Conservation (phyloP, 2,797 vertebrate genomes). For the Podargus strigoides region DNA sequence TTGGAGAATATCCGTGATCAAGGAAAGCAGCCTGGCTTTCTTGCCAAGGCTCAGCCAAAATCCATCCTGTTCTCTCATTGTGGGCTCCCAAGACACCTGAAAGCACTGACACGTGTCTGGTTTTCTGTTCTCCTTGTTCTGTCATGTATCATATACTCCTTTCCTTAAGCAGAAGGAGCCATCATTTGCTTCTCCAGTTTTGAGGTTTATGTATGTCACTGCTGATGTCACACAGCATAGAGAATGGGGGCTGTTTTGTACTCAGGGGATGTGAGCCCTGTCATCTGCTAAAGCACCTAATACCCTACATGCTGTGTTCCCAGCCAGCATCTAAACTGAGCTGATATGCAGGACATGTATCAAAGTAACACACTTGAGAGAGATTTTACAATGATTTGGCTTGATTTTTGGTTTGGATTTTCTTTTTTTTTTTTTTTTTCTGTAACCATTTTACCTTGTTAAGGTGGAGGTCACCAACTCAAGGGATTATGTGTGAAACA, state of each 20-base stretch:
- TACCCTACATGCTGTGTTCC: neutral
- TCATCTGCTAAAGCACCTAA: neutral
- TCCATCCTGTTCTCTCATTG: fast-evolving
- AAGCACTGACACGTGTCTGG: neutral
- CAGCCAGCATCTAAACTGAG: neutral
- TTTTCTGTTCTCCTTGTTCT: neutral
- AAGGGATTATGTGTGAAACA: neutral
- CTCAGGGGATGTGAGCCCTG: neutral
- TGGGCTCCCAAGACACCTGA: neutral
- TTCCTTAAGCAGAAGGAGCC: neutral
- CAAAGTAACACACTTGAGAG: neutral
- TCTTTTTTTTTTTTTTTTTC: neutral
- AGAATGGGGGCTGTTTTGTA: neutral
- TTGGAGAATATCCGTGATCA: fast-evolving
- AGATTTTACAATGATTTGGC: neutral
- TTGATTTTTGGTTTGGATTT: neutral
- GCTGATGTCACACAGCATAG: neutral
- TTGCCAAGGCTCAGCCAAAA: neutral
- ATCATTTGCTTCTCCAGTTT: neutral
- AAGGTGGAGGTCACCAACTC: neutral
- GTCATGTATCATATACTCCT: neutral
- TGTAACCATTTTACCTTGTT: neutral
- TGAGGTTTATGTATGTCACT: neutral
- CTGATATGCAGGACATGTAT: neutral
- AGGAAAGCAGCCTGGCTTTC: neutral